Base-by-base conservation (phyloP, 2,888 invertebrate genomes). In the Tachina fera region DNA sequence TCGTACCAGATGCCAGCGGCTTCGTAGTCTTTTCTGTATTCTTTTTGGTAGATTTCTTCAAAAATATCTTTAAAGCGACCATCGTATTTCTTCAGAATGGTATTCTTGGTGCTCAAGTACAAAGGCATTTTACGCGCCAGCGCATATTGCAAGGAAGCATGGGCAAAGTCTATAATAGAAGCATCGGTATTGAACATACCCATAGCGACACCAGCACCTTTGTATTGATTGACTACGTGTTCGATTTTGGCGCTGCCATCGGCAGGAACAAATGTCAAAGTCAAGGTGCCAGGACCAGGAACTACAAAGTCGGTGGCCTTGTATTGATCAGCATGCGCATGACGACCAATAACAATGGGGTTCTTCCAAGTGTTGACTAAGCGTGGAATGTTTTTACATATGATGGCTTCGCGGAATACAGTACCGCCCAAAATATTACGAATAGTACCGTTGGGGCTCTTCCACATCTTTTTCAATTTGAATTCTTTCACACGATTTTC, bases 321-420 rank as follows among this genome's bases (percentile, higher is more conserved):
- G 93, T 98, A 98, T 93, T 98, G 99, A 93, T 99, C 99, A 51
- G 97, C 99, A 91, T 99, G 97, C 75, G 99, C 99, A 92, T 99
- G 99, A 94, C 99, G 97, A 4, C 99, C 99, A 90, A 99, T 99
- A 77, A 99, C 97, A 88, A 99, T 99, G 9, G 99, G 98, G 90
- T 98, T 96, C 67, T 95, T 96, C 99, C 99, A 99, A 51, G 97
- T 96, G 63, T 96, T 95, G 0, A 99, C 99, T 82, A 99, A 94
- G 87, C 98, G 96, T 10, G 99, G 99, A 92, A 99, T 98, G 92
- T 99, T 97, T 91, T 97, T 96, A 92, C 97, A 97, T 89, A 97
- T 96, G 88, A 97, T 97, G 0, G 97, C 96, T 92, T 97, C 97
- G 88, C 97, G 95, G 92, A 97, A 97, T 0, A 96, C 92, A 1